Base-by-base conservation (phyloP, 2,888 invertebrate genomes). In the Drosophila kokeensis region DNA sequence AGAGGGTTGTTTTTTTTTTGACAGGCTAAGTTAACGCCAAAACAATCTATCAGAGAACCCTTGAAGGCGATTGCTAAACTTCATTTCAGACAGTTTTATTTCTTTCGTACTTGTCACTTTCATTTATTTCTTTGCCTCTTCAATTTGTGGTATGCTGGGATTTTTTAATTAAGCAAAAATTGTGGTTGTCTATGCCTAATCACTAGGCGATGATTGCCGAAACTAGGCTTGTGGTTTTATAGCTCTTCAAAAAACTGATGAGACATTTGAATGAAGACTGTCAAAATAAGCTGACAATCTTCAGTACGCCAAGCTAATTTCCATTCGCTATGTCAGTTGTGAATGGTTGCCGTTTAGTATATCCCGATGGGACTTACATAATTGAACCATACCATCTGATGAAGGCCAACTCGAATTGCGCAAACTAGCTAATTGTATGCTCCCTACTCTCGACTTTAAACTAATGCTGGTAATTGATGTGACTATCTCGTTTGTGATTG, bases 391-490 rank as follows among this genome's bases (percentile, higher is more conserved):
- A 36, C 32, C 45, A n/a, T 11, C 50, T 66, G 65, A 40, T 48
- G 65, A 24, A 48, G 65, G 52, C 55, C 50, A 68, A 61, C 38
- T 69, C 30, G 62, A 50, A 55, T 42, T 70, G 68, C 53, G 30
- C 49, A 55, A 49, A 34, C 34, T 55, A 62, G 63, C 81, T 70
- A 72, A 69, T 76, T 77, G 74, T 32, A 58, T 61, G 63, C 60
- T 54, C 40, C 34, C 65, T 64, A 34, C 69, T 73, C 52, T 76
- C 74, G 87, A 70, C 79, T 79, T 79, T 83, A 76, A 84, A 74
- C 83, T 89, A 89, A 83, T 83, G 79, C 75, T 73, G 66, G 72
- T 86, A 89, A 87, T 87, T 89, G 83, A 79, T 66, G 75, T 83
- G 82, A 86, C 83, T 83, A 89, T 72, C 75, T 73, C 79, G 74